Evolutionary conservation across 2,797 vertebrate species (phyloP), one percentile per base, ranked within the genome.

Genomic region (Calcarius lapponicus): DNA sequence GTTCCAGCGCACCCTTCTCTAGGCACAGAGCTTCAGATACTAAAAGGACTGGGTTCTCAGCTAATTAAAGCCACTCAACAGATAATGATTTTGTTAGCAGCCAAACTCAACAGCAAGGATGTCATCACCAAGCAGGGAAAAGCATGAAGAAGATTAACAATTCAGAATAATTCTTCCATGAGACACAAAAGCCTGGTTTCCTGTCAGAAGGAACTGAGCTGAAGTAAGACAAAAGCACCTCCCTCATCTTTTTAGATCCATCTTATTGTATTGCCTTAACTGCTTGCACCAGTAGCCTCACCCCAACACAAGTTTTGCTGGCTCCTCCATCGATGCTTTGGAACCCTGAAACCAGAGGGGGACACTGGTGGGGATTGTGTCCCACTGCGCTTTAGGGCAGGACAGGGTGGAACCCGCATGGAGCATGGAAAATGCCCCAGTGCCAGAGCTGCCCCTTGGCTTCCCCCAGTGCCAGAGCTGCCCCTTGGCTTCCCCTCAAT

Each of bases 21-120:
- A 65, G 91, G 64, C 48, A 64, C 32, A 53, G 38, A 21, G 31
- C 58, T 73, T 67, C 65, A 75, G 64, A 86, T 13, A 22, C 56
- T 53, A 17, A 53, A n/a, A 64, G 10, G 28, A 60, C 67, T 84
- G 64, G 56, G 34, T 88, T 81, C 78, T 57, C 80, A 88, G 88
- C 67, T 80, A 71, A 71, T 12, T 80, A 86, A 90, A 93, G 83
- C 78, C 94, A 90, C 74, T 70, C 8, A 1, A 62, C 78, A 93
- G 85, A 92, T 92, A 94, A 92, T 92, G 82, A 80, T 74, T 94
- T 95, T 93, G 88, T 88, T 82, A 95, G 91, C 91, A 93, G 90
- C 83, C 4, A 13, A 87, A 81, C 73, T 79, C 71, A 73, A 38
- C 74, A 70, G 92, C 2, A 2, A 82, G 60, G 22, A 54, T 93